These are phyloP conservation scores for Entosphenus tridentatus DNA, from an alignment of 2,113 vertebrate genomes.

Conservation along the genomic window DNA sequence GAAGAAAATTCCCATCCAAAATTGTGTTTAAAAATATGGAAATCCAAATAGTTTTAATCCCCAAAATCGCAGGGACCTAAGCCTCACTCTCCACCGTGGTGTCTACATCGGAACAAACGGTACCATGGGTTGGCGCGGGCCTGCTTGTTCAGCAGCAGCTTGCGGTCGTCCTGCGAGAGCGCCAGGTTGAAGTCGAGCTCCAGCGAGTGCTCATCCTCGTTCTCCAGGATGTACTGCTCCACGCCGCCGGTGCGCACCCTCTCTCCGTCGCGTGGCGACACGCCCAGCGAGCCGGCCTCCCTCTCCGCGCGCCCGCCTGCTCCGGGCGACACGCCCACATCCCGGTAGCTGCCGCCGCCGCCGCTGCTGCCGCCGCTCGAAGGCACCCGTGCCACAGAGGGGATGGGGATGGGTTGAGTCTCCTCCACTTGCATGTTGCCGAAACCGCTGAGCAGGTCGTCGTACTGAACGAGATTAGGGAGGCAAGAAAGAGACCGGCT, in stretches of 20 bases:
- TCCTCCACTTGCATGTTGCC: slow-evolving; percentile 88
- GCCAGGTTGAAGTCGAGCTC: slow-evolving; percentile 87
- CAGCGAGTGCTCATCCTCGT: slow-evolving; percentile 85
- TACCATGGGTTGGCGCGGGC: slow-evolving; percentile 67
- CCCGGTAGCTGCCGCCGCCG: slow-evolving; percentile 16
- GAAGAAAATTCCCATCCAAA: neutral
- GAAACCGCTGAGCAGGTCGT: slow-evolving; percentile 96
- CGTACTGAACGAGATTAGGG: slow-evolving; percentile 35
- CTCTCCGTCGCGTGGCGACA: neutral
- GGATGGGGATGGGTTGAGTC: slow-evolving; percentile 46
- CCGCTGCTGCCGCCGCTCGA: slow-evolving; percentile 20
- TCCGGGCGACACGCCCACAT: neutral
- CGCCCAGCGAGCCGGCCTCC: neutral
- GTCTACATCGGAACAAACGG: too few relatives aligned
- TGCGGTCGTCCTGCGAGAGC: slow-evolving; percentile 83
- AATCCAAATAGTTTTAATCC: too few relatives aligned
- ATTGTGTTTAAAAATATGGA: too few relatives aligned
- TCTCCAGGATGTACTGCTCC: slow-evolving; percentile 78
- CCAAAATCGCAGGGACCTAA: too few relatives aligned
- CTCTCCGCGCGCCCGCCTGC: neutral
- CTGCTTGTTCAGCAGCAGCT: slow-evolving; percentile 73
- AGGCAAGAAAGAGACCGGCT: neutral
- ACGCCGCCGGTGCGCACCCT: slow-evolving; percentile 42
- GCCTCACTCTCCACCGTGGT: too few relatives aligned
- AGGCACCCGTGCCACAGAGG: slow-evolving; percentile 11